A percentile compares a stretch with the other conserved stretches of the same genome.
Evolutionary conservation across 2,797 vertebrate genomes (phyloP).

Genomic region (Pseudocheirus occidentalis): DNA sequence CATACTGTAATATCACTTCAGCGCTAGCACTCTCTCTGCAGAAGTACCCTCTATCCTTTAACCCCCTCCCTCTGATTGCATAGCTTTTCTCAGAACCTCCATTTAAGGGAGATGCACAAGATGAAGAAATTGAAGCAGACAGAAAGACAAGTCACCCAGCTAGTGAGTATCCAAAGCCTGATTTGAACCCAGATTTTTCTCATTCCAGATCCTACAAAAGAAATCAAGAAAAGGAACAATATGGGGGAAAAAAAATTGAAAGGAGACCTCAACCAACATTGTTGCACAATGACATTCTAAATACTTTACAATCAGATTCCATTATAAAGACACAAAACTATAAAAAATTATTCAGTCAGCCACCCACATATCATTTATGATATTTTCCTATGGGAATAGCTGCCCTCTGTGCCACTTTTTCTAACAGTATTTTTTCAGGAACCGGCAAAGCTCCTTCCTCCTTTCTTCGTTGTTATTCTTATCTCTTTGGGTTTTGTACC

Average conservation of each 20-base stretch:
- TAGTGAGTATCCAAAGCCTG: background rate
- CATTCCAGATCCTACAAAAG: background rate
- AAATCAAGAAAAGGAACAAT: background rate
- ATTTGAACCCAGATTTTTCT: background rate
- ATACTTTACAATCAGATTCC: background rate
- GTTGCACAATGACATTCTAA: background rate
- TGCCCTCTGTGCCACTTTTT: background rate
- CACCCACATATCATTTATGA: background rate
- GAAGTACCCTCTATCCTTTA: background rate
- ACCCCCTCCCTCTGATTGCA: background rate
- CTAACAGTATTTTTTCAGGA: background rate
- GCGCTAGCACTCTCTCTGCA: background rate
- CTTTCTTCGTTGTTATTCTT: background rate
- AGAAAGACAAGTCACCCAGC: background rate
- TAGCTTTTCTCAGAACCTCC: background rate
- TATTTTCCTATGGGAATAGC: background rate
- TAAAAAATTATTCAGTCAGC: background rate
- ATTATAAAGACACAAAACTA: background rate
- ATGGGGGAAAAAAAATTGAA: background rate
- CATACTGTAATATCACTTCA: background rate
- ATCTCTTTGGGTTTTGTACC: background rate
- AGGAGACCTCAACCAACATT: background rate
- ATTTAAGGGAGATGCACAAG: background rate
- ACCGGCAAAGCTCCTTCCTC: background rate
- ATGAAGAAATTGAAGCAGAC: background rate